A percentile compares a stretch with the other conserved stretches of the same genome.
phyloP scores from a whole-genome alignment of 2,888 invertebrate genomes.

The Cheilosia scutellata region DNA sequence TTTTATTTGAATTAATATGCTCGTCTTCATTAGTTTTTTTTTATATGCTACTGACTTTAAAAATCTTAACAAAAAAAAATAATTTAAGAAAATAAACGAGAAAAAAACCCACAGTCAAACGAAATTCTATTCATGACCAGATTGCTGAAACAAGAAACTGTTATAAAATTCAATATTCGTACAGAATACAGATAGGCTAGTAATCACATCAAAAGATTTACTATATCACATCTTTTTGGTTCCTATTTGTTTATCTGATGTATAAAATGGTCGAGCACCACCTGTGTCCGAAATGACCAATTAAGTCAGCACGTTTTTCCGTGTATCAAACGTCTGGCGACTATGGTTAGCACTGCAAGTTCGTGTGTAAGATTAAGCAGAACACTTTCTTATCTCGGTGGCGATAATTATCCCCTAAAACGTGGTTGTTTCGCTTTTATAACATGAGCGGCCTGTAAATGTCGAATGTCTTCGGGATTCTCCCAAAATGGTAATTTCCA shows the following conservation, averaged over 20 bases:
- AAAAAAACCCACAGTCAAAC: conserved; percentile 5
- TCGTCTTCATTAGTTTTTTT: conserved; percentile 31
- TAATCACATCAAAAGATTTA: conserved; percentile 49
- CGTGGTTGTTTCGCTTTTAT: conserved; percentile 50
- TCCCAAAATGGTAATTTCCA: conserved; percentile 48
- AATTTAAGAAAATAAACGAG: background rate
- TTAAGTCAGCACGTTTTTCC: conserved; percentile 53
- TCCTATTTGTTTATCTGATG: conserved; percentile 2
- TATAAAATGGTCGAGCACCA: conserved; percentile 43
- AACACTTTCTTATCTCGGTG: conserved; percentile 16
- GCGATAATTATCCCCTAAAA: conserved; percentile 43
- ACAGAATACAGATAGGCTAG: conserved; percentile 55
- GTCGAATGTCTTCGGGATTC: conserved; percentile 36
- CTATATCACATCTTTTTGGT: conserved; percentile 45
- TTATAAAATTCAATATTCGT: conserved; percentile 66
- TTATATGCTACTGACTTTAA: conserved; percentile 3
- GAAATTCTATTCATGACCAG: conserved; percentile 29
- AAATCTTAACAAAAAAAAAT: conserved; percentile 12
- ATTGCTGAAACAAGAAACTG: conserved; percentile 40
- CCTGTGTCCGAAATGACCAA: conserved; percentile 49
- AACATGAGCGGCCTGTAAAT: conserved; percentile 40
- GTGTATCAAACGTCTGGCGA: conserved; percentile 26
- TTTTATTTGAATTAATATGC: conserved; percentile 55
- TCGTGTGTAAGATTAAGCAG: conserved; percentile 10
- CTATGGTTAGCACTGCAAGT: conserved; percentile 8